phyloP scores from a whole-genome alignment of 2,888 invertebrate species.

The Dyspetes luteomarginatus region DNA sequence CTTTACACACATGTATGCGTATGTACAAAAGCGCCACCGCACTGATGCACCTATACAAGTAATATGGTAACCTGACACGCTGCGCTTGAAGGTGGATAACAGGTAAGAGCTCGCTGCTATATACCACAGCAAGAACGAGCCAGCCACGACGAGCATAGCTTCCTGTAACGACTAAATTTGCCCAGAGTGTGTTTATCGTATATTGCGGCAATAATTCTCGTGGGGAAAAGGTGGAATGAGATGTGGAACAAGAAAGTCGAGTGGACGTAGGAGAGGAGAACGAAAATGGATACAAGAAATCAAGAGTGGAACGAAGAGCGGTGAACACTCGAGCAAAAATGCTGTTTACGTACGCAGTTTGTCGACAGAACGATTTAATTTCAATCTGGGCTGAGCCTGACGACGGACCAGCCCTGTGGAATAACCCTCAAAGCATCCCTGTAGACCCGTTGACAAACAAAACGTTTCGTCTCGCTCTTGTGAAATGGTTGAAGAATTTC shows the following conservation, averaged over 20 bases:
- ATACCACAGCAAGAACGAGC: conserved; percentile 50
- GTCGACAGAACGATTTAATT: conserved; percentile 63
- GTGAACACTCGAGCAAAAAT: conserved; percentile 43
- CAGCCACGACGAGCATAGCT: too few species aligned
- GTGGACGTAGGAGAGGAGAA: neutral
- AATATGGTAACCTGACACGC: conserved; percentile 26
- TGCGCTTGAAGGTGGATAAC: conserved; percentile 49
- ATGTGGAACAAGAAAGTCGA: neutral
- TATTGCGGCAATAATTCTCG: conserved; percentile 66
- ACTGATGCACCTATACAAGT: conserved; percentile 27
- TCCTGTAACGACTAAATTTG: conserved; percentile 77
- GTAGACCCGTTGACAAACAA: conserved; percentile 42
- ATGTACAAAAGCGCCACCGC: conserved; percentile 7
- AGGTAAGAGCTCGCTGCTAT: conserved; percentile 45
- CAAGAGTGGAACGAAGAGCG: conserved; percentile 21
- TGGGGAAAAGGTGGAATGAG: conserved; percentile 12
- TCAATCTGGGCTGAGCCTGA: conserved; percentile 14
- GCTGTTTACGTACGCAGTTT: conserved; percentile 50
- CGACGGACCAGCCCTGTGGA: conserved; percentile 53
- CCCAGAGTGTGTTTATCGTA: conserved; percentile 73
- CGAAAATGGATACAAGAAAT: too few species aligned
- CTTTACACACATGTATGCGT: neutral
- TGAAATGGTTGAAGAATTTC: conserved; percentile 50
- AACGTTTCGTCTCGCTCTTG: conserved; percentile 17
- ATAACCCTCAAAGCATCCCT: conserved; percentile 56